Evolutionary conservation across 1,140 invertebrate species (phyloP), one percentile per base, ranked within the genome.

Genomic region (Psix sp.): DNA sequence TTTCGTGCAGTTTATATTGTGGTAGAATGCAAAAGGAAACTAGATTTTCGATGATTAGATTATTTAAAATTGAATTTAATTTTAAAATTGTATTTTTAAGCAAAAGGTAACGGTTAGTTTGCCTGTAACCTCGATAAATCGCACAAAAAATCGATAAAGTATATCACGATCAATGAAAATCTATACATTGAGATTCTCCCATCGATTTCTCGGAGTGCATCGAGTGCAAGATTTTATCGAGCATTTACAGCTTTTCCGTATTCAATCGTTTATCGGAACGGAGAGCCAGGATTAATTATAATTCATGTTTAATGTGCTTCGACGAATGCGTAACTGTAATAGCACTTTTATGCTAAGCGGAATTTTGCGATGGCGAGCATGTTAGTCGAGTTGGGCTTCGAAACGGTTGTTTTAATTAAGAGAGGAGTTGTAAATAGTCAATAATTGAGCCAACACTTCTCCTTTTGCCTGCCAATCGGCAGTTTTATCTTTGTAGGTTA

Each of bases 251-350:
- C 43, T 72, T 72, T 72, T 65, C 68, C 59, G 43, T 65, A 72
- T 72, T 65, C 59, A 46, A 72, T 65, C 68, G 52, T 65, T 63
- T 72, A 72, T 72, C 68, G 68, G 49, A 35, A 62, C 31, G 13
- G 67, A 62, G 49, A 43, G 52, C 31, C 17, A 33, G 52, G 60
- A 65, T 72, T 72, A 72, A 72, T 72, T 72, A 72, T 72, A 72
- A 72, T 72, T 72, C 68, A 72, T 65, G 68, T 72, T 65, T 65
- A 72, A 72, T 72, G 68, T 54, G 68, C 36, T 57, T 60, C 59
- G 68, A 57, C 68, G 60, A 72, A 72, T 72, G 68, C 60, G 68
- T 72, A 72, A 72, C 68, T 72, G 68, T 65, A 65, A 65, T 72
- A 72, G 60, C 43, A 72, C 14, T 72, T 72, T 72, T 63, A 72